Base-by-base conservation (phyloP, 1,140 invertebrate species). In the Aporrectodea caliginosa region DNA sequence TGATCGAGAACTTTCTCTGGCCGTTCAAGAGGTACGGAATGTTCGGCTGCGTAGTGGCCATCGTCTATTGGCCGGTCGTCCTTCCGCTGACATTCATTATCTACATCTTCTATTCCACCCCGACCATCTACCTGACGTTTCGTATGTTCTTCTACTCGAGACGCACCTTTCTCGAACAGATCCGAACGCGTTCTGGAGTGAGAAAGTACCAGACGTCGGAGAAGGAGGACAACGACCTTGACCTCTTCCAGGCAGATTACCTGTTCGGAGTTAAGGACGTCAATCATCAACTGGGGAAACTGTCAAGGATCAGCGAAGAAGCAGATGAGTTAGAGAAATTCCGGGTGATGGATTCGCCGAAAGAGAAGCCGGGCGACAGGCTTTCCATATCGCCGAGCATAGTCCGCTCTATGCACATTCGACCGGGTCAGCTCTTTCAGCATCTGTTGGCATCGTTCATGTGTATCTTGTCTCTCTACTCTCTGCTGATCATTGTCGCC, bases 81-180 rank as follows among this genome's bases (percentile, higher is more conserved):
- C 32, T 83, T 1, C 87, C 87, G 6, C 31, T 85, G 6, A 84
- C 83, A 35, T 69, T 81, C 1, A 2, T 84, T 16, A 79, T 86
- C 6, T 84, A 85, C 75, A 69, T 82, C 22, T 14, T 86, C 0
- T 88, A 87, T 74, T 85, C 84, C 32, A 78, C 87, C n/a, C 87
- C 87, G 2, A 86, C 85, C 0, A 69, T 87, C 16, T 87, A 86
- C 78, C 79, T 88, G 6, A 82, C 84, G 0, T 84, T 77, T 71
- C 81, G 86, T 78, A 82, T 87, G 16, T 76, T 86, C 16, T 87
- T 82, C 81, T 84, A 87, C 79, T 82, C 85, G 30, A 77, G 43
- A 34, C 33, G 71, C 31, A 69, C 33, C 16, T 72, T 78, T 68
- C 30, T 34, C 29, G 33, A 78, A 69, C 33, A 35, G 35, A 32